Conservation (phyloP, 2,888 invertebrate species). For the Andrena flavipes region DNA sequence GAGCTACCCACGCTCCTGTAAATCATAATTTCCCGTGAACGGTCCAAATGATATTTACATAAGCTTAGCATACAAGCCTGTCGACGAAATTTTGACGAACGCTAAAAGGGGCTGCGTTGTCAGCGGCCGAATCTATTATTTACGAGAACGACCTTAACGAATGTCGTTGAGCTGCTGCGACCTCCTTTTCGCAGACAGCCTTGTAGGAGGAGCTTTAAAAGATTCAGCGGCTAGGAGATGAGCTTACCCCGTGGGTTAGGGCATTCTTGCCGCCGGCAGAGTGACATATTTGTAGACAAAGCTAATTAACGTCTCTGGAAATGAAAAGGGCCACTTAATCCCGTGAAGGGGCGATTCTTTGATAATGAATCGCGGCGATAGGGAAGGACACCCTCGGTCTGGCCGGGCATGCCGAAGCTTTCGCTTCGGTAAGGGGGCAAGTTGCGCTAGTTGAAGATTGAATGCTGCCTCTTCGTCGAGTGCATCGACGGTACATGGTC, state of each 20-base stretch:
- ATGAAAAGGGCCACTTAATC: conserved; percentile 60
- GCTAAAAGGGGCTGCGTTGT: conserved; percentile 25
- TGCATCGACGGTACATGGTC: conserved; percentile 30
- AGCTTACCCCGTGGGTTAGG: conserved; percentile 65
- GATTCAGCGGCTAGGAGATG: conserved; percentile 69
- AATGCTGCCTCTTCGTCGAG: conserved; percentile 61
- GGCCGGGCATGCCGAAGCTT: conserved; percentile 1
- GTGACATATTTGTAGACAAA: conserved; percentile 67
- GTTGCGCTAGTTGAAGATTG: conserved; percentile 37
- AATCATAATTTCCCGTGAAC: neutral
- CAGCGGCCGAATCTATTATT: conserved; percentile 65
- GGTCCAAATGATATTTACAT: neutral
- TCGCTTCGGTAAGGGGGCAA: neutral
- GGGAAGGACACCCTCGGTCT: neutral
- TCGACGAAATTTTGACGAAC: conserved; percentile 26
- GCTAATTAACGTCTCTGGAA: conserved; percentile 69
- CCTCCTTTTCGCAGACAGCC: conserved; percentile 64
- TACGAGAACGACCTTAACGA: conserved; percentile 67
- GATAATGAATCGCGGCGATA: conserved; percentile 5
- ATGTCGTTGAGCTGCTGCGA: conserved; percentile 65
- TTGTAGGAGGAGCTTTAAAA: conserved; percentile 66
- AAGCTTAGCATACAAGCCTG: neutral
- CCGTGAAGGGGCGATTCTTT: conserved; percentile 23
- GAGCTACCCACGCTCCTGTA: no score
- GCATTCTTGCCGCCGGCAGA: conserved; percentile 66